Percentiles rank a stretch among this genome's conserved stretches.
Conservation (phyloP, 2,888 invertebrate species). For the Sthenelais limicola region DNA sequence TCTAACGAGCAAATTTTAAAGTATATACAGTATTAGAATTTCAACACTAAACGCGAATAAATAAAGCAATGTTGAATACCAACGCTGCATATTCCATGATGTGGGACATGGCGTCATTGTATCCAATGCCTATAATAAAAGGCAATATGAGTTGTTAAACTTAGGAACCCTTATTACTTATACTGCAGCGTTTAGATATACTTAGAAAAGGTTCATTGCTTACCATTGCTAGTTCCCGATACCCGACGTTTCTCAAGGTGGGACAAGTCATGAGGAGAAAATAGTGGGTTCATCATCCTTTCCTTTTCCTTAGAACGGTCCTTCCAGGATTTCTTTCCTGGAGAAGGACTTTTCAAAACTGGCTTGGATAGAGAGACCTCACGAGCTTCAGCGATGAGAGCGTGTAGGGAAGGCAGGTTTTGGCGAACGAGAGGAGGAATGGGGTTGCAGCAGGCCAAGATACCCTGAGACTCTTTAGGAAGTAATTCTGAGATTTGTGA, state of each 20-base stretch:
- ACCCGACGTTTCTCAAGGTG: constrained; percentile 9
- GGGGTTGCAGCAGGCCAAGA: constrained; percentile 93
- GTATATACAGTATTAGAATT: too few species aligned
- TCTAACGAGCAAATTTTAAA: too few species aligned
- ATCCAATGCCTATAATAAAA: too few species aligned
- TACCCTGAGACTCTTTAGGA: constrained; percentile 91
- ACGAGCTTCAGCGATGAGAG: constrained; percentile 10
- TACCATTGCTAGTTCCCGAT: too few species aligned
- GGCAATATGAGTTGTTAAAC: too few species aligned
- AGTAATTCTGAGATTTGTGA: constrained; percentile 88
- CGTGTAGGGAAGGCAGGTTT: constrained; percentile 71
- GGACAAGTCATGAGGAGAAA: constrained; percentile 41
- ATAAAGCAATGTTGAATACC: too few species aligned
- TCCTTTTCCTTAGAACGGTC: constrained; percentile 38
- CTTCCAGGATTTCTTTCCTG: not conserved
- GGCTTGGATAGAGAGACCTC: constrained; percentile 4
- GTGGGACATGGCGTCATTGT: too few species aligned
- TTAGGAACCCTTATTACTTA: too few species aligned
- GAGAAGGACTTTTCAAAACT: not conserved
- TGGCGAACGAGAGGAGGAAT: constrained; percentile 85
- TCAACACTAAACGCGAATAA: too few species aligned
- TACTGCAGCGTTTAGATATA: too few species aligned
- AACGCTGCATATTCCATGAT: too few species aligned
- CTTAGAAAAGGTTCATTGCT: too few species aligned
- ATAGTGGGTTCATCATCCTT: constrained; percentile 36